These are phyloP conservation scores for Mycetomoellerius zeteki DNA, from an alignment of 1,140 invertebrate genomes.

Conservation along the genomic window DNA sequence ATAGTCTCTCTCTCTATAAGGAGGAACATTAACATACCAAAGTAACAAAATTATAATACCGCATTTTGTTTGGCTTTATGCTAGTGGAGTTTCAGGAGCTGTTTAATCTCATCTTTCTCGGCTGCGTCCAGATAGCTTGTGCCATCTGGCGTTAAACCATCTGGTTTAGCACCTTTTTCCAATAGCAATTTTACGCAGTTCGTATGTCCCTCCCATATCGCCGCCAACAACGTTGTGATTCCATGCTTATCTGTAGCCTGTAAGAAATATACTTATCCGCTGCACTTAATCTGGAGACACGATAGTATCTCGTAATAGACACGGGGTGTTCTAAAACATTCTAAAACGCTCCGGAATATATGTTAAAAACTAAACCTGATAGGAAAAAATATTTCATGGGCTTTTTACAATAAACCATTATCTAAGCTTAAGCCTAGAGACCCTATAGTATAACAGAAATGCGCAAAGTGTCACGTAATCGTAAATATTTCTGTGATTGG, in stretches of 20 bases:
- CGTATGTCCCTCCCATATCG: conserved; percentile 98
- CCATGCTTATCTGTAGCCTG: conserved; percentile 97
- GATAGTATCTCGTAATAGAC: no score
- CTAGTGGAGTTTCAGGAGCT: conserved; percentile 88
- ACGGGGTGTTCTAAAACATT: no score
- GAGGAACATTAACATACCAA: conserved; percentile 85
- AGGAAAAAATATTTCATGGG: no score
- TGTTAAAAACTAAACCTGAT: no score
- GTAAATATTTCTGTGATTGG: no score
- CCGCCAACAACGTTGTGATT: conserved; percentile 96
- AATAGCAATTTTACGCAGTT: conserved; percentile 95
- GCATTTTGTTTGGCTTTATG: conserved; percentile 81
- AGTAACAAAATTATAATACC: conserved; percentile 83
- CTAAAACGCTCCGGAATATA: no score
- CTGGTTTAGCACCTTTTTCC: conserved; percentile 94
- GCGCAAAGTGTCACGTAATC: no score
- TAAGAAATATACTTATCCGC: conserved; percentile 74
- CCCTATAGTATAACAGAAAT: no score
- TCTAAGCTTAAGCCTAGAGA: no score
- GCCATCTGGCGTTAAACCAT: conserved; percentile 95
- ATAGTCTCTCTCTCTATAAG: conserved; percentile 77
- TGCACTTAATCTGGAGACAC: no score
- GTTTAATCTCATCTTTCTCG: conserved; percentile 97
- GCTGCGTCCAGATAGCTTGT: conserved; percentile 95
- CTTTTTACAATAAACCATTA: no score